Percentiles rank a stretch among this genome's conserved stretches.
phyloP scores from a whole-genome alignment of 1,140 invertebrate genomes.

The Scaptodrosophila lebanonensis region DNA sequence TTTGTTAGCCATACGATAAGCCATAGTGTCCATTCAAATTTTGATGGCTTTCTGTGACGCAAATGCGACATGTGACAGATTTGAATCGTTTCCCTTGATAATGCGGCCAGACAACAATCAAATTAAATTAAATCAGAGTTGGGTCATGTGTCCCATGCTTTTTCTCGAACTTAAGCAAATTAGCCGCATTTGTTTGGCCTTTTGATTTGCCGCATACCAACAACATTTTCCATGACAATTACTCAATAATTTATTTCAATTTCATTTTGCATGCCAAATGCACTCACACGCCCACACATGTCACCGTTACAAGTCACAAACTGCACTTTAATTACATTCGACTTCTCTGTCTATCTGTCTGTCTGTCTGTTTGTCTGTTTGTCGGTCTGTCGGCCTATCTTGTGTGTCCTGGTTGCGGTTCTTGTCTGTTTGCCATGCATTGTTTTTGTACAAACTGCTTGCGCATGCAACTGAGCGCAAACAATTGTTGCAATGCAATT shows the following conservation, averaged over 20 bases:
- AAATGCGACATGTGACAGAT: slow-evolving; percentile 47
- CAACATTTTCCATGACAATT: slow-evolving; percentile 51
- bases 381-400: too few species aligned
- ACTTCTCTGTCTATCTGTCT: slow-evolving; percentile 34
- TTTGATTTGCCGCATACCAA: slow-evolving; percentile 36
- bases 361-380: too few species aligned
- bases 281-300: slow-evolving; percentile 20
- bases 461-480: slow-evolving; percentile 27
- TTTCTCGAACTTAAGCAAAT: slow-evolving; percentile 54
- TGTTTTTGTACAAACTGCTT: slow-evolving; percentile 52
- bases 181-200: slow-evolving; percentile 39
- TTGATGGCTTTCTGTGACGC: slow-evolving; percentile 38
- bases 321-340: slow-evolving; percentile 72
- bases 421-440: slow-evolving; percentile 24
- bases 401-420: slow-evolving; percentile 20
- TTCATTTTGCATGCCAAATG: slow-evolving; percentile 64
- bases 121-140: slow-evolving; percentile 45
- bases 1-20: too few species aligned
- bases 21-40: slow-evolving; percentile 9
- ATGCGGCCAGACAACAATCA: slow-evolving; percentile 52
- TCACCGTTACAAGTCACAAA: slow-evolving; percentile 15
- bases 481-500: slow-evolving; percentile 71
- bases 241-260: slow-evolving; percentile 75
- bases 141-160: slow-evolving; percentile 6
- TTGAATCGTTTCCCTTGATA: slow-evolving; percentile 37